Base-by-base conservation (phyloP, 2,888 invertebrate genomes). In the Alentia gelatinosa region DNA sequence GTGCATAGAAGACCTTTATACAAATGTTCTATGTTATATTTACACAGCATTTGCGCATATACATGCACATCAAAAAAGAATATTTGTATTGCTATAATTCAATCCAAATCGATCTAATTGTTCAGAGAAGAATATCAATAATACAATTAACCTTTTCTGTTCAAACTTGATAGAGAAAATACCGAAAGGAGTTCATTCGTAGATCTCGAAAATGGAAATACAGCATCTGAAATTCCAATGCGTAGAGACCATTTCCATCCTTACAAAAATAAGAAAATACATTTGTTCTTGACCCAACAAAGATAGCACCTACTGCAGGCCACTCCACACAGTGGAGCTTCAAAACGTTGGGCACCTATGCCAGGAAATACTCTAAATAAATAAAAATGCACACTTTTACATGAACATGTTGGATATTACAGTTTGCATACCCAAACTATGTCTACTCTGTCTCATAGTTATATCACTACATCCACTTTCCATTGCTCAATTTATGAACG, bases 1-100 rank as follows among this genome's bases (percentile, higher is more conserved):
- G 50, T 86, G 86, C 86, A 42, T 12, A 50, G 30, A 86, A 86
- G 30, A 86, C 42, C 86, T 86, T 86, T 86, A 42, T 86, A 86
- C 86, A 86, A 86, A 47, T 86, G 50, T 26, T 9, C 33, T 42
- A 42, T 86, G 50, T 86, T 30, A 26, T 86, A 86, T 86, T 26
- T 86, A 86, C 86, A 86, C 23, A 47, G 86, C 9, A 33, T 40
- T 75, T 19, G 12, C 56, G 56, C 12, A 56, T 56, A 56, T 12
- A 56, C n/a, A n/a, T n/a, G n/a, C n/a, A n/a, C n/a, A n/a, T n/a
- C n/a, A n/a, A n/a, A n/a, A n/a, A n/a, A n/a, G n/a, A n/a, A n/a
- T n/a, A n/a, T n/a, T n/a, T n/a, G n/a, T n/a, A n/a, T n/a, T n/a
- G n/a, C n/a, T n/a, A n/a, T n/a, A n/a, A n/a, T n/a, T n/a, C n/a